Evolutionary conservation across 2,888 invertebrate species (phyloP).

Genomic region (Tenthredo scrophulariae): DNA sequence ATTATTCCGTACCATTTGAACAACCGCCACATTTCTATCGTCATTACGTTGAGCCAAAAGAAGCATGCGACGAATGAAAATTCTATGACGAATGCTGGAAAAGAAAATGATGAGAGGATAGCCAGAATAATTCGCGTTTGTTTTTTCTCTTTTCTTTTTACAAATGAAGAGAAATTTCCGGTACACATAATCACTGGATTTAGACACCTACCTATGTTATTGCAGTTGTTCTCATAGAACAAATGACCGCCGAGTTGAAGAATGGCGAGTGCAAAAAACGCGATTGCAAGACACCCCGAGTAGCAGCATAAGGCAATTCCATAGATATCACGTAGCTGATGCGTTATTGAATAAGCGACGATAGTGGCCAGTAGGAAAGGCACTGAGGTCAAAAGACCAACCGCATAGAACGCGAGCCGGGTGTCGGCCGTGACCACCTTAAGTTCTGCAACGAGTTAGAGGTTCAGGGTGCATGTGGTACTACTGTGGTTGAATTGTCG

Average conservation of each 20-base stretch:
- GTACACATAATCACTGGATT: background rate
- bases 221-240: conserved; percentile 79
- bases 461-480: background rate
- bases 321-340: conserved; percentile 80
- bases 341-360: conserved; percentile 77
- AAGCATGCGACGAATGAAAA: conserved; percentile 85
- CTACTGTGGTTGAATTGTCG: background rate
- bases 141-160: background rate
- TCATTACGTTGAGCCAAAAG: conserved; percentile 86
- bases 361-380: conserved; percentile 77
- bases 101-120: background rate
- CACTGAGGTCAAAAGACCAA: conserved; percentile 75
- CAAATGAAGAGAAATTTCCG: background rate
- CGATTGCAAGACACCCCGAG: conserved; percentile 80
- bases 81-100: conserved; percentile 83
- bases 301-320: conserved; percentile 82
- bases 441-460: conserved; percentile 61
- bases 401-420: conserved; percentile 71
- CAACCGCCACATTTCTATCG: conserved; percentile 83
- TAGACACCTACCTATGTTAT: conserved; percentile 72
- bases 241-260: conserved; percentile 80
- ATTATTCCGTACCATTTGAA: conserved; percentile 73
- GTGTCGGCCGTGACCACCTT: conserved; percentile 62
- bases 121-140: background rate
- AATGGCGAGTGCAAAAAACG: conserved; percentile 80